Percentiles rank a stretch among this genome's conserved stretches.
phyloP scores from a whole-genome alignment of 2,888 invertebrate species.

The Creontiades dilutus region DNA sequence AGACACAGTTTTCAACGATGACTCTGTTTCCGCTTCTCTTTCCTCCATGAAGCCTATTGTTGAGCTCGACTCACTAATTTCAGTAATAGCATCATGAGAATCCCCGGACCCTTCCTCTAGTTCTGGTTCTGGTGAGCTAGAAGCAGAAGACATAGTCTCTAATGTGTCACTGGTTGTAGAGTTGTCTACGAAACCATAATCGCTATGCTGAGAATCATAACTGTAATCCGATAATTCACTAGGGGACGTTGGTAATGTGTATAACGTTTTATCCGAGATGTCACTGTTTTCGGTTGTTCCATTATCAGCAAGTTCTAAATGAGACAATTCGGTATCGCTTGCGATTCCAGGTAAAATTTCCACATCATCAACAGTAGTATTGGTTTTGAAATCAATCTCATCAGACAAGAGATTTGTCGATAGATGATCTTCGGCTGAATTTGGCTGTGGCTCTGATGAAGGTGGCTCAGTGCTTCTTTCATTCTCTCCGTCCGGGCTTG shows the following conservation, averaged over 20 bases:
- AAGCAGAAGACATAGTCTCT: background rate
- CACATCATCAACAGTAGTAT: background rate
- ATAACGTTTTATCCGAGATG: background rate
- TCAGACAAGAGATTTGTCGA: background rate
- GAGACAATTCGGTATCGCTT: background rate
- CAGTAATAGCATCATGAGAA: conserved; percentile 12
- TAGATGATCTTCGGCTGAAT: no score
- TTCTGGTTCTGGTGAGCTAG: conserved; percentile 37
- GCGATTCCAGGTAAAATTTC: background rate
- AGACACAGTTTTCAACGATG: conserved; percentile 57
- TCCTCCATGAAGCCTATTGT: conserved; percentile 63
- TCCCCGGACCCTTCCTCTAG: conserved; percentile 56
- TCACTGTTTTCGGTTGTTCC: conserved; percentile 8
- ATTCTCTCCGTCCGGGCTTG: no score
- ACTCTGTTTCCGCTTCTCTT: conserved; percentile 64
- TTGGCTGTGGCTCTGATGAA: no score
- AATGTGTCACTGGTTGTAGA: conserved; percentile 28
- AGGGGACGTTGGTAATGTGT: conserved; percentile 53
- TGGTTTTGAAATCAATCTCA: background rate
- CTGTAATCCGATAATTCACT: conserved; percentile 69
- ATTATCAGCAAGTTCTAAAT: conserved; percentile 16
- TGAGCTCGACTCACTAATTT: background rate
- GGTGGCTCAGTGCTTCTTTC: no score
- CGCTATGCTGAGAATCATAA: conserved; percentile 71
- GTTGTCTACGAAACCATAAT: conserved; percentile 60